These are phyloP conservation scores for Cecropterus lyciades DNA, from an alignment of 1,140 invertebrate species.

Conservation along the genomic window DNA sequence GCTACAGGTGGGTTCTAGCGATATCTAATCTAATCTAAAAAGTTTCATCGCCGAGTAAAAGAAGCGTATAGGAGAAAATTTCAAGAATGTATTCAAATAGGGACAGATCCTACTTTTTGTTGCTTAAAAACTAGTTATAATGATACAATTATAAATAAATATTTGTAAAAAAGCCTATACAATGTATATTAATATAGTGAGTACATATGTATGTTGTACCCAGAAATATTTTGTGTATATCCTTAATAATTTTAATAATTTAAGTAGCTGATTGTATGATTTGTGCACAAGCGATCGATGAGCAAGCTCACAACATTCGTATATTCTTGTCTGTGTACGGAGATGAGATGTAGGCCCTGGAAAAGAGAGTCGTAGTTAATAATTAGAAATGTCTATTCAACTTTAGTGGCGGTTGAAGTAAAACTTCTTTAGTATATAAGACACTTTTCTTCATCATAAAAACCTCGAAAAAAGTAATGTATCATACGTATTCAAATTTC, in stretches of 20 bases:
- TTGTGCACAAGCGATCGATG: conserved; percentile 66
- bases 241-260: conserved; percentile 58
- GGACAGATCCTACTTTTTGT: conserved; percentile 50
- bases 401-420: no score
- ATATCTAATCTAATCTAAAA: conserved; percentile 72
- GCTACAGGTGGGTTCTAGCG: conserved; percentile 68
- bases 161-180: conserved; percentile 74
- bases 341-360: conserved; percentile 86
- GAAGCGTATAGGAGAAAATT: conserved; percentile 44
- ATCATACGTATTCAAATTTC: no score
- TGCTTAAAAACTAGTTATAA: conserved; percentile 52
- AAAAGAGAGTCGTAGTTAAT: conserved; percentile 54
- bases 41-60: conserved; percentile 46
- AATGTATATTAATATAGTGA: conserved; percentile 66
- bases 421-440: no score
- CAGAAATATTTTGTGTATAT: conserved; percentile 48
- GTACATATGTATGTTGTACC: conserved; percentile 68
- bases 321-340: conserved; percentile 86
- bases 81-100: conserved; percentile 38
- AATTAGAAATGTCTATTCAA: background rate
- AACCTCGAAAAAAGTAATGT: no score
- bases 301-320: conserved; percentile 83
- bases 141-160: conserved; percentile 63
- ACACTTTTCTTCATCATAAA: no score
- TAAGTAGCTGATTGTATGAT: conserved; percentile 56